Conservation (phyloP, 2,113 vertebrate species). For the Hypocryptadius cinnamomeus region DNA sequence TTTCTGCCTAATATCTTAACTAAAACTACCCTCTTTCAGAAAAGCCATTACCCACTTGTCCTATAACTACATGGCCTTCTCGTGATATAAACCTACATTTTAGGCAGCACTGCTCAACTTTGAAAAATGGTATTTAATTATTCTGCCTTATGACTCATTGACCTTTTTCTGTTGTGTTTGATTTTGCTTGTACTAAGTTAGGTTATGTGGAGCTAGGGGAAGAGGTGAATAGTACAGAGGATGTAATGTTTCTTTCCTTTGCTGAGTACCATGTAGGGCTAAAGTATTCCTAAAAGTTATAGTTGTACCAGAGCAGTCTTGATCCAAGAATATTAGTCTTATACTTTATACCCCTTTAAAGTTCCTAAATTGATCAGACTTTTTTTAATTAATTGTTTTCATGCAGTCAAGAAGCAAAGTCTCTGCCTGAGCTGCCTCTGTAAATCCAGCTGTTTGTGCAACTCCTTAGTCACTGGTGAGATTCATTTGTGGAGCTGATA, state of each 20-base stretch:
- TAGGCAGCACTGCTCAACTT: not conserved
- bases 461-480: not conserved
- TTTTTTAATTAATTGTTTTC: not conserved
- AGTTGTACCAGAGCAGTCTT: not conserved
- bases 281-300: not conserved
- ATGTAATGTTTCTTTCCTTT: not conserved
- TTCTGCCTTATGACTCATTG: not conserved
- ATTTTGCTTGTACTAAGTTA: not conserved
- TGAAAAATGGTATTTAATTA: not conserved
- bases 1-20: not conserved
- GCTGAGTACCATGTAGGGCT: not conserved
- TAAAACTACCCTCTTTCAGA: not conserved
- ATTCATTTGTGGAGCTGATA: not conserved
- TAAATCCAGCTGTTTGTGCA: not conserved
- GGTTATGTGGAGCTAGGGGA: not conserved
- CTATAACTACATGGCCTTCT: not conserved
- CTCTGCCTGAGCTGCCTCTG: not conserved
- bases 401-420: not conserved
- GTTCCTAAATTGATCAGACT: not conserved
- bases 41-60: not conserved
- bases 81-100: not conserved
- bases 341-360: not conserved
- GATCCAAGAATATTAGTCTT: not conserved
- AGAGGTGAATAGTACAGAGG: not conserved
- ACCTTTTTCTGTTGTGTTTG: not conserved